Evolutionary conservation across 2,797 vertebrate genomes (phyloP).

Genomic region (Rhinophrynus dorsalis): DNA sequence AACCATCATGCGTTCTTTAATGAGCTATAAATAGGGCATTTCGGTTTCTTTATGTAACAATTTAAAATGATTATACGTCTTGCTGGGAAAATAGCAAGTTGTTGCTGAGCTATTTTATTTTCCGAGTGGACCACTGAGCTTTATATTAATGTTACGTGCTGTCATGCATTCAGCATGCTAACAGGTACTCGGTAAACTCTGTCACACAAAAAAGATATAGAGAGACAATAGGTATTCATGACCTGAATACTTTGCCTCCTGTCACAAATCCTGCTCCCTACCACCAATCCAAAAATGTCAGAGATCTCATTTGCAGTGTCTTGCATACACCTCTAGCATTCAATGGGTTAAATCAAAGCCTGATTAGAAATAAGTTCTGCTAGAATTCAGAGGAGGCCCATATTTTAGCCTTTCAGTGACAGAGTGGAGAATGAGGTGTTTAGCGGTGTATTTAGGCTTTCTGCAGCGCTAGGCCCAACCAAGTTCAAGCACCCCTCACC

Average conservation of each 20-base stretch:
- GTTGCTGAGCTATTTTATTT: neutral
- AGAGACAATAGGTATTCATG: conserved; percentile 13
- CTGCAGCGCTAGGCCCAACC: too few relatives aligned
- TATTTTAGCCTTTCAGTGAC: too few relatives aligned
- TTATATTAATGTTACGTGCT: conserved; percentile 4
- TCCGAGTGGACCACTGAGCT: neutral
- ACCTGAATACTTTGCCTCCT: neutral
- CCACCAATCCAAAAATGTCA: too few relatives aligned
- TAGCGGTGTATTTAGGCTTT: too few relatives aligned
- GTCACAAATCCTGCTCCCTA: neutral
- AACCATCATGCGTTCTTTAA: neutral
- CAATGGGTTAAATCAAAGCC: too few relatives aligned
- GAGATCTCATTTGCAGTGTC: too few relatives aligned
- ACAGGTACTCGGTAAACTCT: neutral
- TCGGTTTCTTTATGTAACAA: neutral
- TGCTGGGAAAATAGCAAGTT: conserved; percentile 4
- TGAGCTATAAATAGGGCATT: conserved; percentile 22
- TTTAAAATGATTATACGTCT: conserved; percentile 18
- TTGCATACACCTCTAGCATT: too few relatives aligned
- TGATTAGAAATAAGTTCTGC: too few relatives aligned
- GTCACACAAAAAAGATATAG: neutral
- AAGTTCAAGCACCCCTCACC: too few relatives aligned
- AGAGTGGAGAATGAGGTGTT: too few relatives aligned
- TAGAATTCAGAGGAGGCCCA: too few relatives aligned
- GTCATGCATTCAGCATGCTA: neutral